A percentile compares a stretch with the other conserved stretches of the same genome.
Conservation (phyloP, 2,888 invertebrate species). For the Tetranychus truncatus region DNA sequence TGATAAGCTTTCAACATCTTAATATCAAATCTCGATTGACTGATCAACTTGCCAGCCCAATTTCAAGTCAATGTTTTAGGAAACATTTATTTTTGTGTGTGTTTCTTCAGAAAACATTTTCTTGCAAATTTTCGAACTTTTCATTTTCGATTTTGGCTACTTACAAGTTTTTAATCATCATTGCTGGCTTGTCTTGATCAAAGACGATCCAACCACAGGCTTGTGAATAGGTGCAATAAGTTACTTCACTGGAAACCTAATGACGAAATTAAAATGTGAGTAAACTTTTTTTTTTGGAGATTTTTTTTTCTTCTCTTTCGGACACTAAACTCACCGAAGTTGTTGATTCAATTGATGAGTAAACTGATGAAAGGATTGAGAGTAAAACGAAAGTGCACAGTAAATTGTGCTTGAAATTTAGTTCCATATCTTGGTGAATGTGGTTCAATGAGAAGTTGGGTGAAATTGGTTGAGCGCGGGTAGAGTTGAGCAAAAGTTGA, state of each 20-base stretch:
- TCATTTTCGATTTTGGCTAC: neutral
- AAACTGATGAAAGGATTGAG: neutral
- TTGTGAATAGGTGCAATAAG: neutral
- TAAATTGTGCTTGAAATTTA: neutral
- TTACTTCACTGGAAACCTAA: neutral
- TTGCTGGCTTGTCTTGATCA: neutral
- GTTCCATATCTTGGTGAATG: neutral
- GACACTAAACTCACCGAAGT: neutral
- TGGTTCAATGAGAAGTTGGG: neutral
- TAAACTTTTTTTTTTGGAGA: neutral
- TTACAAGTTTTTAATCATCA: neutral
- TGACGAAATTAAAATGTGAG: neutral
- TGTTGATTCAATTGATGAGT: neutral
- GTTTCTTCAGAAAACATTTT: neutral
- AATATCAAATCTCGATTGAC: neutral
- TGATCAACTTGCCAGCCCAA: neutral
- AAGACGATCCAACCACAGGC: neutral
- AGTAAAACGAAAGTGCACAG: neutral
- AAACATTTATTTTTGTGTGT: neutral
- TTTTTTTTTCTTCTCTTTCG: neutral
- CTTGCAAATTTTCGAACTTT: too few relatives aligned
- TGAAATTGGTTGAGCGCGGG: too few relatives aligned
- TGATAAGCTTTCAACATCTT: neutral
- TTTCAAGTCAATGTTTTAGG: neutral
- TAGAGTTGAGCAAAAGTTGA: too few relatives aligned